These are phyloP conservation scores for Bucco capensis DNA, from an alignment of 2,113 vertebrate species.

Conservation along the genomic window DNA sequence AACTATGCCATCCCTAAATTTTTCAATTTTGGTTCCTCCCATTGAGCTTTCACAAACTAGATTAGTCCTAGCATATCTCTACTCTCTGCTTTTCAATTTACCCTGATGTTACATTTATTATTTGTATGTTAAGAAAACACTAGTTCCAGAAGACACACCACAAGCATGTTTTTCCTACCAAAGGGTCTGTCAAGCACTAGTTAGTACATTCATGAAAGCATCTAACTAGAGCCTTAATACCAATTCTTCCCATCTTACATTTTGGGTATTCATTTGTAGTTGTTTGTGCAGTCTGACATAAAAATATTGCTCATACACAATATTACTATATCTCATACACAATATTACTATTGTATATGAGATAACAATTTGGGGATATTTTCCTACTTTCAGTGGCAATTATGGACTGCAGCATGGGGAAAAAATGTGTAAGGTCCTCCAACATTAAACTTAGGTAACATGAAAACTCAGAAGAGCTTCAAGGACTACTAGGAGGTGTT, in stretches of 20 bases:
- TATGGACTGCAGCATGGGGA: not conserved
- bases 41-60: not conserved
- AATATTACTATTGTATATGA: not conserved
- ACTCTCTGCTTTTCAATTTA: not conserved
- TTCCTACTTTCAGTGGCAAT: not conserved
- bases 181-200: not conserved
- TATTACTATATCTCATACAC: no score
- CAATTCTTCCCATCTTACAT: not conserved
- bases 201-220: not conserved
- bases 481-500: not conserved
- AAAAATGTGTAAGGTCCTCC: not conserved
- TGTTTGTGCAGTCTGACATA: not conserved
- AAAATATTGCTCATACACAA: not conserved
- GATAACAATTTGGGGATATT: not conserved
- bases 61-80: not conserved
- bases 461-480: not conserved
- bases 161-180: not conserved
- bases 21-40: not conserved
- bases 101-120: not conserved
- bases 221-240: not conserved
- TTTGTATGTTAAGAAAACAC: not conserved
- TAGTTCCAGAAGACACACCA: not conserved
- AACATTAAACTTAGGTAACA: not conserved
- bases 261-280: not conserved
- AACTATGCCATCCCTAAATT: no score